A percentile compares a stretch with the other conserved stretches of the same genome.
Conservation (phyloP, 2,797 vertebrate genomes). For the Anabacerthia variegaticeps region DNA sequence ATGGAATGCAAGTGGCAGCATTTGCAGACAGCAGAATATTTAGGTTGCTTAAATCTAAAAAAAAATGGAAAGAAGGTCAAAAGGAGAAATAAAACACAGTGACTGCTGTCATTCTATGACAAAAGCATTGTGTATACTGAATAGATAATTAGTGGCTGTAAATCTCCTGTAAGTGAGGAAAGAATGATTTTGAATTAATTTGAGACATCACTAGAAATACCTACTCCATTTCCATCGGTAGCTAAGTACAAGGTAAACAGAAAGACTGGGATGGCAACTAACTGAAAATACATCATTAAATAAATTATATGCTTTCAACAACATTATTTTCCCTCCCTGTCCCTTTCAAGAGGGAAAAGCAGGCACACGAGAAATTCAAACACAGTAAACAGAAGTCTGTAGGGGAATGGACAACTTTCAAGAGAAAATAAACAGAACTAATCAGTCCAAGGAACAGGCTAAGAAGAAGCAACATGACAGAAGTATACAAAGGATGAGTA, state of each 20-base stretch:
- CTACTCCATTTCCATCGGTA: not conserved
- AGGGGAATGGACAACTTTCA: not conserved
- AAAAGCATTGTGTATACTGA: slow-evolving; percentile 35
- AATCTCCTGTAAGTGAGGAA: not conserved
- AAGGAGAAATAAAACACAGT: slow-evolving; percentile 5
- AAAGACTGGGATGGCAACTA: not conserved
- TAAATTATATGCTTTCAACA: not conserved
- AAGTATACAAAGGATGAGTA: not conserved
- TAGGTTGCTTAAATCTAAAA: slow-evolving; percentile 11
- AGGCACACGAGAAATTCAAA: not conserved
- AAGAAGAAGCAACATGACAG: not conserved
- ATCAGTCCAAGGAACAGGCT: not conserved
- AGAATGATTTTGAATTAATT: slow-evolving; percentile 12
- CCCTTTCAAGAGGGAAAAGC: not conserved
- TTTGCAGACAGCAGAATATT: slow-evolving; percentile 30
- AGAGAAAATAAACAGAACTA: not conserved
- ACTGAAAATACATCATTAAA: not conserved
- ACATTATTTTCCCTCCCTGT: not conserved
- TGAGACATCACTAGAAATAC: not conserved
- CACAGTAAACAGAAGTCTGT: not conserved
- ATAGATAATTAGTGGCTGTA: slow-evolving; percentile 42
- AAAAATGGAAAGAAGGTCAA: not conserved
- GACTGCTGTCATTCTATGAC: not conserved
- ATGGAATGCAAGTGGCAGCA: not conserved
- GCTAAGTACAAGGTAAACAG: not conserved